Evolutionary conservation across 2,797 vertebrate species (phyloP), one percentile per base, ranked within the genome.

Genomic region (Mormyrus proboscirostris): DNA sequence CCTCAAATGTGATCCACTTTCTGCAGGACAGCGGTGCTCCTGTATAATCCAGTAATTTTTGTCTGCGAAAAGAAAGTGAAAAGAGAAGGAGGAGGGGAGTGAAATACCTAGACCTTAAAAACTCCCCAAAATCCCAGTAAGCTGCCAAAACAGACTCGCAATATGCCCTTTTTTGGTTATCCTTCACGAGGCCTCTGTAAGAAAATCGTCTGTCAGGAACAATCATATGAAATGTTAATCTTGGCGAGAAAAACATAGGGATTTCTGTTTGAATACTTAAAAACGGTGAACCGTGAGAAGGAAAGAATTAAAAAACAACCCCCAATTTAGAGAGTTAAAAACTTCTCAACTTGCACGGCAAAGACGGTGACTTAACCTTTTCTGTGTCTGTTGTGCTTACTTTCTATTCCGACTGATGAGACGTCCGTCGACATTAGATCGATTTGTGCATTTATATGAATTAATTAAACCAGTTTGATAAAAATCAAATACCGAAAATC

Each of bases 111-210:
- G 95, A 94, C 94, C 93, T 93, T 95, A 95, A 96, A 95, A 94
- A 93, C 93, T 95, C 76, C 41, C 76, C 94, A 95, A 95, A 96
- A 95, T 91, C 91, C 87, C 5, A 89, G 93, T 93, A 89, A 93
- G 95, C 96, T 96, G 96, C 96, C 97, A 95, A 93, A 95, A 96
- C 89, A 91, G 94, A 94, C 94, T 95, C 92, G 93, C 94, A 94
- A 92, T 96, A 97, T 96, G 95, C 92, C 96, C 96, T 96, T 97
- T 97, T 97, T 96, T 96, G 96, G 97, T 97, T 95, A 96, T 97
- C 95, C 96, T 96, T 96, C 90, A 92, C 94, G 92, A 95, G 96
- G 95, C 96, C 97, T 95, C 96, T 95, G 95, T 93, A 95, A 97
- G 96, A 96, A 96, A 96, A 97, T 96, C 95, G 96, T 96, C 95